Base-by-base conservation (phyloP, 2,888 invertebrate species). In the Sussaba pulchella region DNA sequence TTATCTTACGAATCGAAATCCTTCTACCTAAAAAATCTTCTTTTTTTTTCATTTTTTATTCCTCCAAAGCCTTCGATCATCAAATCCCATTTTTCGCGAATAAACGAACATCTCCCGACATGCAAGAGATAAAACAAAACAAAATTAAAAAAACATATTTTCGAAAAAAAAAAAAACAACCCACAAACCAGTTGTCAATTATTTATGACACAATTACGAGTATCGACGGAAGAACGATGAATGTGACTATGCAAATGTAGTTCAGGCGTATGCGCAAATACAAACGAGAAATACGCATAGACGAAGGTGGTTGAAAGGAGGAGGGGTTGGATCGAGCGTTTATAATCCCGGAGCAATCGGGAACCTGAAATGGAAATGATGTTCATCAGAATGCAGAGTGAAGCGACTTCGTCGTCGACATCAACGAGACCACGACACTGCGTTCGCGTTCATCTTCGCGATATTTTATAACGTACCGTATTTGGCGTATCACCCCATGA, bases 351-450 rank as follows among this genome's bases (percentile, higher is more conserved):
- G 72, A 76, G 80, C 80, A 69, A 80, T 76, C 72, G 72, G 26
- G 72, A 81, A 81, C 80, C 80, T 81, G 80, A 76, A 81, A 81
- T 81, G 80, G 66, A 81, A 81, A 81, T 80, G 61, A 80, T 72
- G 54, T 69, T 76, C 76, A 57, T 80, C 72, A 54, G 26, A 43
- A 71, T 64, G 71, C 50, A 31, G 63, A 72, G 80, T 67, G 54
- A 54, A 47, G 57, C 74, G 59, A 79, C 6, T 5, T 31, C 57
- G 47, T 19, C 59, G 59, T 63, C 63, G 45, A 47, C 41, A 45
- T 57, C 21, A 52, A 24, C 31, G 19, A 67, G 31, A 31, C 2
- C 2, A 76, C 63, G 36, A 36, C 52, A 41, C 45, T 41, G 21
- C 45, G 54, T 41, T 9, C 17, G 43, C 59, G 9, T 36, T 54